phyloP scores from a whole-genome alignment of 1,140 invertebrate species.

The Eumeta japonica region DNA sequence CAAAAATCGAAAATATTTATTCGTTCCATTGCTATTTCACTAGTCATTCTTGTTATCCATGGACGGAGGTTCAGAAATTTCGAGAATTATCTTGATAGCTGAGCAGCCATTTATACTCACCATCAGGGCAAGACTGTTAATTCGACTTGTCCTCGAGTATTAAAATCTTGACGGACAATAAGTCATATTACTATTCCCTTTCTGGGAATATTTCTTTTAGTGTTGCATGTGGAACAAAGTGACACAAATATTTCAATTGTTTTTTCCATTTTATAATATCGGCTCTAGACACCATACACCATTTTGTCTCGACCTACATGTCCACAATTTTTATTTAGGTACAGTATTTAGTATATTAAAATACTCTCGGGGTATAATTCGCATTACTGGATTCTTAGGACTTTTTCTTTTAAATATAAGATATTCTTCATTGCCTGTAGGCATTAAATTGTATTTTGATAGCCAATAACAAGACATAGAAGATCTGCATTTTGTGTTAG shows the following conservation, averaged over 20 bases:
- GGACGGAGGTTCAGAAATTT: slow-evolving; percentile 35
- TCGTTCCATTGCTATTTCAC: slow-evolving; percentile 18
- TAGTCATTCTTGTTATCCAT: slow-evolving; percentile 21
- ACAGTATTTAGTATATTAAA: slow-evolving; percentile 15
- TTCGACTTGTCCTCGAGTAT: slow-evolving; percentile 44
- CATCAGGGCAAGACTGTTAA: slow-evolving; percentile 47
- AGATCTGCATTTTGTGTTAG: too few relatives aligned
- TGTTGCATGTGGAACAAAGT: slow-evolving; percentile 18
- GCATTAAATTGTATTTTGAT: slow-evolving; percentile 6
- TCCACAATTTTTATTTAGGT: slow-evolving; percentile 16
- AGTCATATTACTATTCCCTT: slow-evolving; percentile 29
- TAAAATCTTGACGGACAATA: slow-evolving; percentile 28
- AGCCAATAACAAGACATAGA: slow-evolving; percentile 8
- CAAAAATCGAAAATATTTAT: slow-evolving; percentile 29
- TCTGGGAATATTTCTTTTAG: slow-evolving; percentile 13
- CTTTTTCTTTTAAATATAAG: slow-evolving; percentile 8
- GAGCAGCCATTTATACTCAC: slow-evolving; percentile 42
- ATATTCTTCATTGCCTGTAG: background rate
- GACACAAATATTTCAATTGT: slow-evolving; percentile 11
- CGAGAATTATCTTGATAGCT: slow-evolving; percentile 51
- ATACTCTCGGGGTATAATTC: slow-evolving; percentile 11
- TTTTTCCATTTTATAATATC: slow-evolving; percentile 14
- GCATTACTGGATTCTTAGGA: slow-evolving; percentile 5
- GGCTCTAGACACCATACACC: slow-evolving; percentile 10
- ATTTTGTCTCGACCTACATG: slow-evolving; percentile 23